A percentile compares a stretch with the other conserved stretches of the same genome.
Evolutionary conservation across 2,113 vertebrate species (phyloP).

Genomic region (Deroptyus accipitrinus): DNA sequence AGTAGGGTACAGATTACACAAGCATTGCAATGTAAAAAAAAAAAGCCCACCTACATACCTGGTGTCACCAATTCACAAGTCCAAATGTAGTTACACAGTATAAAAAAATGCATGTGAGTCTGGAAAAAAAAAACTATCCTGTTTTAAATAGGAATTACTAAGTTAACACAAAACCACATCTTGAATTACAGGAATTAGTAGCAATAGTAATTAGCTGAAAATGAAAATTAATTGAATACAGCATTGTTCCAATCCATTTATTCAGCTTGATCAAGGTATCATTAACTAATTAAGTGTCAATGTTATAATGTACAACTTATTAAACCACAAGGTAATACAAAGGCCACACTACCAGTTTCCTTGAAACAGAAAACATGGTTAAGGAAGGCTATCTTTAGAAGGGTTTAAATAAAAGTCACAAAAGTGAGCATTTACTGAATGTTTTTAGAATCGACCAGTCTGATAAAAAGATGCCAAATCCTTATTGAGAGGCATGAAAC

Average conservation of each 20-base stretch:
- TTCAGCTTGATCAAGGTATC: constrained; percentile 39
- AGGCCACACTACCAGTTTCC: not conserved
- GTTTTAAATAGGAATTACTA: not conserved
- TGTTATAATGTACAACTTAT: not conserved
- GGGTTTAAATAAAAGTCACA: not conserved
- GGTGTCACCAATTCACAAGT: not conserved
- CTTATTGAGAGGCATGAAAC: not conserved
- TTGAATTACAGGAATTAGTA: constrained; percentile 17
- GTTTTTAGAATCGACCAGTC: not conserved
- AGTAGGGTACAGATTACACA: not conserved
- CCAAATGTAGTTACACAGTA: not conserved
- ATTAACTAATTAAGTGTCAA: constrained; percentile 41
- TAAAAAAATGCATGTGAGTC: not conserved
- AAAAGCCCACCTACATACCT: not conserved
- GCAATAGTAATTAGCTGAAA: constrained; percentile 13
- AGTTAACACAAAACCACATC: not conserved
- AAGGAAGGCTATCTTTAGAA: not conserved
- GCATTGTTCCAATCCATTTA: constrained; percentile 40
- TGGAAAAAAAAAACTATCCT: not conserved
- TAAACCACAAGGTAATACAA: not conserved
- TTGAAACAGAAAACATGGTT: not conserved
- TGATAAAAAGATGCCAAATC: not conserved
- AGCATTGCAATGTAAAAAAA: accelerated
- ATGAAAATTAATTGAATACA: constrained; percentile 46
- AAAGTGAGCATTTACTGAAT: not conserved